A percentile compares a stretch with the other conserved stretches of the same genome.
phyloP scores from a whole-genome alignment of 2,888 invertebrate genomes.

The Drosophila lutescens region DNA sequence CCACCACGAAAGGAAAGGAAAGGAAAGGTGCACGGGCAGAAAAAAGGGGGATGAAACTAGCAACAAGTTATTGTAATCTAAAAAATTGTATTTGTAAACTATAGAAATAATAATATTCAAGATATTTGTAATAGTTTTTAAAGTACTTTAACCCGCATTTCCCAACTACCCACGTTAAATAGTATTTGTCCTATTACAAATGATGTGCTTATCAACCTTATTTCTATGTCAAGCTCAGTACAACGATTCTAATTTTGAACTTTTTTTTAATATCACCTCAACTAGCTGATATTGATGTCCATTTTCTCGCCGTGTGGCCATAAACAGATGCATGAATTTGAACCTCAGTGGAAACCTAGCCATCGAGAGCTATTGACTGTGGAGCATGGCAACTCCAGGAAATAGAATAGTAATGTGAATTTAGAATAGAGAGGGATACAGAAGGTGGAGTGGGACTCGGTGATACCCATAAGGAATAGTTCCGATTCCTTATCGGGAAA shows the following conservation, averaged over 20 bases:
- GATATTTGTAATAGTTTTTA: too few relatives aligned
- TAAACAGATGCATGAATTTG: conserved; percentile 10
- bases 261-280: too few relatives aligned
- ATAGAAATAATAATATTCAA: too few relatives aligned
- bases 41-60: neutral
- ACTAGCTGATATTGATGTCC: neutral
- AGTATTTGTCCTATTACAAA: too few relatives aligned
- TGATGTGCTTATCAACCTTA: too few relatives aligned
- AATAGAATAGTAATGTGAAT: conserved; percentile 31
- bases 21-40: conserved; percentile 1
- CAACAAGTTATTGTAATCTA: neutral
- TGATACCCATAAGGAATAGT: neutral
- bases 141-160: too few relatives aligned
- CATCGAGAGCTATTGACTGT: conserved; percentile 8
- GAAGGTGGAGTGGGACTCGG: neutral
- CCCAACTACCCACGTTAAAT: too few relatives aligned
- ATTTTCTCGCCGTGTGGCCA: neutral
- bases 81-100: too few relatives aligned
- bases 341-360: conserved; percentile 8
- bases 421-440: neutral
- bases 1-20: conserved; percentile 7
- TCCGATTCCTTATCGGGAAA: neutral
- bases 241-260: too few relatives aligned
- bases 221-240: too few relatives aligned
- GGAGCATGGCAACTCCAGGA: neutral